Percentiles rank a stretch among this genome's conserved stretches.
Evolutionary conservation across 2,797 vertebrate species (phyloP).

Genomic region (Anomalospiza imberbis): DNA sequence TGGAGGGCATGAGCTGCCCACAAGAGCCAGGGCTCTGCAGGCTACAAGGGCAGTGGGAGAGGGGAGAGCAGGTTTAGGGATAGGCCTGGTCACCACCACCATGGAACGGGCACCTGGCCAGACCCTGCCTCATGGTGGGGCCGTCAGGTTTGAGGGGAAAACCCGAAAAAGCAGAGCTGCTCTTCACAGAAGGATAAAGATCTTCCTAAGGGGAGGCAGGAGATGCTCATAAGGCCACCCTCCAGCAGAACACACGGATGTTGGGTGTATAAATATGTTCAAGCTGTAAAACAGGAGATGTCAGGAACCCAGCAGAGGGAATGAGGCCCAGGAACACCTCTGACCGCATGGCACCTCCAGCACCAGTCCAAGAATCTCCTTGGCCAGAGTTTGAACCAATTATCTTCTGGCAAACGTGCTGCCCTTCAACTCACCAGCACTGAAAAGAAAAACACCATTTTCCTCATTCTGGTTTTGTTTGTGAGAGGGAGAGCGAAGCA

Average conservation of each 20-base stretch:
- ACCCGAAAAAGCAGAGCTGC: not conserved
- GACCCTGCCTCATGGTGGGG: accelerated
- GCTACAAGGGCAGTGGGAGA: not conserved
- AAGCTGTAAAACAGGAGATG: not conserved
- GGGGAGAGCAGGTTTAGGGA: not conserved
- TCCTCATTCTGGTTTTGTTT: not conserved
- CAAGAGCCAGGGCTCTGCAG: not conserved
- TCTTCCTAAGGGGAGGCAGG: not conserved
- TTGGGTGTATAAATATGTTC: not conserved
- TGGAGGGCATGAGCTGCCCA: accelerated
- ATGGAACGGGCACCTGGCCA: accelerated
- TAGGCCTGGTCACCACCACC: accelerated
- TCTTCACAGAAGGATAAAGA: not conserved
- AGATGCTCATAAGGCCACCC: not conserved
- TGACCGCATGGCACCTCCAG: not conserved
- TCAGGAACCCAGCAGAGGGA: not conserved
- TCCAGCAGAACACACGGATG: not conserved
- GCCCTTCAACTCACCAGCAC: not conserved
- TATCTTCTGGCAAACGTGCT: not conserved
- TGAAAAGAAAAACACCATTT: not conserved
- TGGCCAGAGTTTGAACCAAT: not conserved
- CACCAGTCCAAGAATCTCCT: not conserved
- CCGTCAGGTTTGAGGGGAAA: not conserved
- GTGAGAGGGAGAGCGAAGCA: not conserved
- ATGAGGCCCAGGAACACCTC: not conserved